Evolutionary conservation across 2,888 invertebrate genomes (phyloP).

Genomic region (Drosophila meridionalis): DNA sequence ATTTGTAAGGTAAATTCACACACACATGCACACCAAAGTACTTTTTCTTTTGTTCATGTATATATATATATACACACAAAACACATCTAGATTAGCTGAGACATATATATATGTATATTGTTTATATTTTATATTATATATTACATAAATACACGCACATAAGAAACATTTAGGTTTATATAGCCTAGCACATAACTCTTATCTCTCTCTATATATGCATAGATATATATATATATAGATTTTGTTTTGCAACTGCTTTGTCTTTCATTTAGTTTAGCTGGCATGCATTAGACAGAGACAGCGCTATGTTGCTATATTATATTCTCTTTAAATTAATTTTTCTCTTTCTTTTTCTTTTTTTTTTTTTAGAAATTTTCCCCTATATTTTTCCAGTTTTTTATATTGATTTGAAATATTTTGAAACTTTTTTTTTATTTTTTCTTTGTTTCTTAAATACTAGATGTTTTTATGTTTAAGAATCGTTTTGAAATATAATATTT

Average conservation of each 20-base stretch:
- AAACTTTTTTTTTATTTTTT: not conserved
- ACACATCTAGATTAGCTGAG: constrained; percentile 34
- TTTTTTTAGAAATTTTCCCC: constrained; percentile 1
- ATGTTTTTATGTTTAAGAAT: constrained; percentile 17
- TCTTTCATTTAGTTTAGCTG: constrained; percentile 15
- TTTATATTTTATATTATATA: constrained; percentile 49
- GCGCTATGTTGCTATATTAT: constrained; percentile 19
- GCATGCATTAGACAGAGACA: constrained; percentile 38
- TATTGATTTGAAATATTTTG: constrained; percentile 1
- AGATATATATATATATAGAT: not conserved
- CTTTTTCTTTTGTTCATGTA: not conserved
- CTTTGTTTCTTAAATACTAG: not conserved
- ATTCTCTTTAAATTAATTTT: not conserved
- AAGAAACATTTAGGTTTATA: constrained; percentile 62
- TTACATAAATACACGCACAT: constrained; percentile 77
- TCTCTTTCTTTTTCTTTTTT: not conserved
- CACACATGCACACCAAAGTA: constrained; percentile 7
- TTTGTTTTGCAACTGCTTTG: constrained; percentile 10
- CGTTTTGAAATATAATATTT: constrained; percentile 38
- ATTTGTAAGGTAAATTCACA: not conserved
- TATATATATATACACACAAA: constrained; percentile 18
- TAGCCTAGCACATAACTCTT: constrained; percentile 27
- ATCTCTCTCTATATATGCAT: not conserved
- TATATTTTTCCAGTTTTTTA: constrained; percentile 1
- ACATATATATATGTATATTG: constrained; percentile 20